phyloP scores from a whole-genome alignment of 2,888 invertebrate species.

The Villa cingulata region DNA sequence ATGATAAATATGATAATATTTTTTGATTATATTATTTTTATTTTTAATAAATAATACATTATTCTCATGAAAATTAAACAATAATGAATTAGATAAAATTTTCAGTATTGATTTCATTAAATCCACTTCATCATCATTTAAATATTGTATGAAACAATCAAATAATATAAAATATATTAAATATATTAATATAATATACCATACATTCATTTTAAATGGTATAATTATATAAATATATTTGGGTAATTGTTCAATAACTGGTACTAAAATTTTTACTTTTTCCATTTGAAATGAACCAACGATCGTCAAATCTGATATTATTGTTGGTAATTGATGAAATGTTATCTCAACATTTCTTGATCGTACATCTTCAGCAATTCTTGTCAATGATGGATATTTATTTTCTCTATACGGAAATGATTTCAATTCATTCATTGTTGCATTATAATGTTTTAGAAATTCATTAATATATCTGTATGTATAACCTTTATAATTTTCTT shows the following conservation, averaged over 20 bases:
- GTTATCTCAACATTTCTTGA: background rate
- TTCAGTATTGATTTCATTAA: background rate
- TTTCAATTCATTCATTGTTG: background rate
- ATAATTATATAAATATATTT: background rate
- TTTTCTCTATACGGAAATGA: background rate
- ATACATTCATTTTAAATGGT: background rate
- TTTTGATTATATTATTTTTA: background rate
- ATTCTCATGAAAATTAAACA: background rate
- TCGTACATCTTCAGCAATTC: background rate
- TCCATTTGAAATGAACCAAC: background rate
- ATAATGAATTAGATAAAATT: background rate
- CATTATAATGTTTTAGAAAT: conserved; percentile 1
- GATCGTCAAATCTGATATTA: background rate
- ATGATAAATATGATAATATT: background rate
- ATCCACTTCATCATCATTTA: background rate
- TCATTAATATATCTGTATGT: background rate
- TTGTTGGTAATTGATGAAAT: background rate
- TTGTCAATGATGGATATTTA: no score
- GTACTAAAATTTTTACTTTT: background rate
- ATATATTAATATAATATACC: background rate
- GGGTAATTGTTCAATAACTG: background rate
- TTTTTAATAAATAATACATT: background rate
- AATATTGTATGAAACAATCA: background rate
- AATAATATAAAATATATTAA: background rate
- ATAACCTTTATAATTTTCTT: background rate